Base-by-base conservation (phyloP, 2,797 vertebrate species). In the Dermochelys coriacea region DNA sequence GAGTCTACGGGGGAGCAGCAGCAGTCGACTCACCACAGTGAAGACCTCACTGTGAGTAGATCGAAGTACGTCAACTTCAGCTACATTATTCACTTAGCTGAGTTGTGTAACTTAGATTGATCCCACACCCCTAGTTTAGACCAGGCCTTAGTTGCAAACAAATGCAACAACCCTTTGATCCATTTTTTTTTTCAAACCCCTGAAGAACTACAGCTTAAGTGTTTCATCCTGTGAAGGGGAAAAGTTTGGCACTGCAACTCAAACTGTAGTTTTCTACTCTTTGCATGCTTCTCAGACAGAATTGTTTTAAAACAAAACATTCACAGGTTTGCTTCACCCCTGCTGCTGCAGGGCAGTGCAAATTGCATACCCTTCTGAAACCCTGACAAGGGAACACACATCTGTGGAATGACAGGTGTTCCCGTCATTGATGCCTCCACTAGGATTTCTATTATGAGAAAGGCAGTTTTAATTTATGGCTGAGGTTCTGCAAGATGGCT, bases 151-250 rank as follows among this genome's bases (percentile, higher is more conserved):
- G 34, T 34, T 64, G 68, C 89, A 85, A 86, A 85, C 82, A 45
- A n/a, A 88, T 14, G 87, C 21, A 93, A 25, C 31, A 86, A 83
- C 5, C 83, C 51, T 41, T 41, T 41, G 41, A 41, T 41, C 41
- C 41, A 41, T 41, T 41, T 41, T 41, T 97, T 95, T 95, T 78
- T 90, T 90, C 86, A 95, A 91, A 93, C 84, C 45, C 82, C 50
- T 90, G 84, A 93, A 80, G 88, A 98, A 92, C 68, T 86, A 95
- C 68, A 71, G 91, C 0, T 0, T 34, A 83, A 93, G n/a, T 55
- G 47, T 64, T 34, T 96, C 85, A 88, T 88, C 68, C 83, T 88
- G 89, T 80, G 87, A 91, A 41, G 64, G 91, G 51, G 34, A 95
- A 61, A 78, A 90, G 37, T 81, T 50, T 95, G 91, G 85, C 79